Evolutionary conservation across 2,888 invertebrate species (phyloP), one percentile per base, ranked within the genome.

Genomic region (Busseola fusca): DNA sequence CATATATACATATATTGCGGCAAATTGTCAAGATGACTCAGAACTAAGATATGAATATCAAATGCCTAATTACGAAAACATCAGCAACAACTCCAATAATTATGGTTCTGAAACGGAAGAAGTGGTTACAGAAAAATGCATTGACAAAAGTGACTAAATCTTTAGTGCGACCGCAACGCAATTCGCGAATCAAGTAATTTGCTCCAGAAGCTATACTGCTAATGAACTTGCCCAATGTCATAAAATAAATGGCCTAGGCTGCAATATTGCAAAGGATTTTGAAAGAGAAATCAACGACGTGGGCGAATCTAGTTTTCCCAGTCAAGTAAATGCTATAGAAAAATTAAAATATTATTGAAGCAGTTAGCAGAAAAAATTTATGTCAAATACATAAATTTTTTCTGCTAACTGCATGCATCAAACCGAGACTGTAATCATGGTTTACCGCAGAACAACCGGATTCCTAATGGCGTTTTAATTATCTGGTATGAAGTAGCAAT

Each of bases 381-480:
- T 81, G 45, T n/a, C n/a, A n/a, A n/a, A n/a, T n/a, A n/a, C n/a
- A n/a, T n/a, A n/a, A n/a, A n/a, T n/a, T n/a, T n/a, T n/a, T n/a
- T n/a, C n/a, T n/a, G n/a, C n/a, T n/a, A n/a, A n/a, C n/a, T n/a
- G 62, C 54, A 56, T 68, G 64, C 16, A 16, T 69, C 48, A 45
- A 69, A 63, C 76, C 73, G 60, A 78, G 77, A 75, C 59, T 87
- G 75, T 76, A 74, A 76, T 80, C 76, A 81, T 90, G 87, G 91
- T 90, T 92, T 89, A 93, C 93, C 94, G 86, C 94, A 93, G 85
- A 87, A 87, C 80, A 94, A 95, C 95, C 92, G 91, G 95, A 92
- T 93, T 84, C 84, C 60, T 95, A 95, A 95, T 91, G 92, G 90
- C 89, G 90, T 90, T 93, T 94, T 94, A 94, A 95, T 94, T 88